A percentile compares a stretch with the other conserved stretches of the same genome.
These are phyloP conservation scores for Anguilla japonica DNA, from an alignment of 2,113 vertebrate genomes.

Conservation along the genomic window DNA sequence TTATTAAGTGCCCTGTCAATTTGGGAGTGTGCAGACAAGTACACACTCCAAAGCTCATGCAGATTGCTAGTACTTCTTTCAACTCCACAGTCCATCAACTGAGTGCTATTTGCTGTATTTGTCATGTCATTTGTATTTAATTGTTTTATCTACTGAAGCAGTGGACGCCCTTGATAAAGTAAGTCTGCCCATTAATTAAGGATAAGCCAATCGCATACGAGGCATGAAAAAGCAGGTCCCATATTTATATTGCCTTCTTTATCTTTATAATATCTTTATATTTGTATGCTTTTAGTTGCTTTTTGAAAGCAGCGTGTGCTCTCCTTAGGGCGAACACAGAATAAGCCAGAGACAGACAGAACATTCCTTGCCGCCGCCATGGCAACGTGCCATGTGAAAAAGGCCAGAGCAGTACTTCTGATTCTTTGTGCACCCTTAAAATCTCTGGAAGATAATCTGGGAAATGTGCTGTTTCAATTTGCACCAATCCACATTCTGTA, in stretches of 20 bases:
- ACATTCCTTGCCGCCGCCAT: slow-evolving; percentile 70
- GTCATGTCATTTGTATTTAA: not conserved
- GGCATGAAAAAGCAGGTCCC: not conserved
- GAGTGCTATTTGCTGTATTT: not conserved
- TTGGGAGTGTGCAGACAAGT: not conserved
- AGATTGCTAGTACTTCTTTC: not conserved
- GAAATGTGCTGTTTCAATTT: not conserved
- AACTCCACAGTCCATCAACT: no score
- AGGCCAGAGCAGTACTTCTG: not conserved
- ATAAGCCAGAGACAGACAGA: slow-evolving; percentile 55
- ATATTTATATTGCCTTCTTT: not conserved
- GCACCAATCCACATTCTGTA: not conserved
- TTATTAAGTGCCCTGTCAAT: not conserved
- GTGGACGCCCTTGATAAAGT: not conserved
- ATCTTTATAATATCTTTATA: slow-evolving; percentile 15
- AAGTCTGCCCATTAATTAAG: not conserved
- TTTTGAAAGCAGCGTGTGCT: slow-evolving; percentile 20
- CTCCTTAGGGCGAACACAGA: slow-evolving; percentile 38
- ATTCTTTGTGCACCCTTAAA: not conserved
- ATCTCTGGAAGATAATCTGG: not conserved
- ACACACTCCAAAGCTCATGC: not conserved
- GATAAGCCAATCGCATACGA: not conserved
- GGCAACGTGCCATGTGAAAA: slow-evolving; percentile 60
- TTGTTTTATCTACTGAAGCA: not conserved
- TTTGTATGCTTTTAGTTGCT: slow-evolving; percentile 18